phyloP scores from a whole-genome alignment of 2,888 invertebrate species.

The Cactoblastis cactorum region DNA sequence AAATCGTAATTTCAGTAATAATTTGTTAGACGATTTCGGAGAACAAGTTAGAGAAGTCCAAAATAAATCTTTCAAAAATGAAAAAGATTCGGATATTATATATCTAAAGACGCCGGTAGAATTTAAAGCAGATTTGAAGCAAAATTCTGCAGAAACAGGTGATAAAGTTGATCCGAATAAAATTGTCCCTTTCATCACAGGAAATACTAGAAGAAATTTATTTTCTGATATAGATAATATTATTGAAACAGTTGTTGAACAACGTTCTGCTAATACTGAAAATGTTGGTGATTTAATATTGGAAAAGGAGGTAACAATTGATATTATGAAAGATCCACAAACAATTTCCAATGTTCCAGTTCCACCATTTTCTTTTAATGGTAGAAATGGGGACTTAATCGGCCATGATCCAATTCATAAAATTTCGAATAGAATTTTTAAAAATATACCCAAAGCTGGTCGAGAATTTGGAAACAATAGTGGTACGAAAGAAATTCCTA shows the following conservation, averaged over 20 bases:
- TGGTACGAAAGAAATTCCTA: too few species aligned
- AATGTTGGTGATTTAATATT: slow-evolving; percentile 9
- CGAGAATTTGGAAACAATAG: too few species aligned
- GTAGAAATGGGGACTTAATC: not conserved
- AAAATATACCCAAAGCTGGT: not conserved
- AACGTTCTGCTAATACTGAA: slow-evolving; percentile 2
- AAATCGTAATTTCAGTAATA: not conserved
- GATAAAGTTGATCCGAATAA: not conserved
- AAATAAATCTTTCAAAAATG: slow-evolving; percentile 14
- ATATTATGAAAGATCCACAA: slow-evolving; percentile 10
- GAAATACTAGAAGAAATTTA: not conserved
- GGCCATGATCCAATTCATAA: not conserved
- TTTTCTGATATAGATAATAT: not conserved
- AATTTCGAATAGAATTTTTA: not conserved
- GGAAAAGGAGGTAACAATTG: slow-evolving; percentile 19
- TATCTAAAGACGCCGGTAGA: slow-evolving; percentile 28
- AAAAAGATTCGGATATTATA: slow-evolving; percentile 35
- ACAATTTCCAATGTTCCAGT: not conserved
- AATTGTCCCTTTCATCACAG: not conserved
- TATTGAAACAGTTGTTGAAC: not conserved
- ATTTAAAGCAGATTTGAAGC: too few species aligned
- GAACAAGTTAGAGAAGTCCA: not conserved
- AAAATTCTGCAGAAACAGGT: not conserved
- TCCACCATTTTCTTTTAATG: not conserved
- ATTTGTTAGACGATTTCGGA: not conserved